Evolutionary conservation across 2,888 invertebrate species (phyloP), one percentile per base, ranked within the genome.

Genomic region (Phragmatobia fuliginosa): DNA sequence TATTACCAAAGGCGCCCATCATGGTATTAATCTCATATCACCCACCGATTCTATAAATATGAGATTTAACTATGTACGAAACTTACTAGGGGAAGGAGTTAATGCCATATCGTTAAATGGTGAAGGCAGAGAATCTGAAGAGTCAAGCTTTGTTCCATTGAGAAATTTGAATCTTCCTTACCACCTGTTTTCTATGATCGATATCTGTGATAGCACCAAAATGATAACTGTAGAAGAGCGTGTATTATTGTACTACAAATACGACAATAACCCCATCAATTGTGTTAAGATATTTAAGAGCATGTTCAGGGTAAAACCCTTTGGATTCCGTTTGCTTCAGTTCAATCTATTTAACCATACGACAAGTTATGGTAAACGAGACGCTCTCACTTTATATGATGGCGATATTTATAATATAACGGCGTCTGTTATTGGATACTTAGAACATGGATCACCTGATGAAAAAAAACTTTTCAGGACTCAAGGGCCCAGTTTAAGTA

Each of bases 261-360:
- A 99, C 86, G 99, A 99, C 86, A 99, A 99, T 82, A 97, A 97
- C 89, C 98, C 99, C 0, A 98, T 99, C 0, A 99, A 99, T 88
- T 99, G 99, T 88, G 98, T 99, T 0, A 99, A 99, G 92, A 98
- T 99, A 80, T 99, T 99, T 88, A 97, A 97, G 69, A 98, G 98
- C 74, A 97, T 97, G 72, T 98, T 97, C 85, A 96, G 97, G 74
- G 97, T 98, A 0, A 99, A 99, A 87, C 97, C 97, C 21, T 96
- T 99, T 83, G 99, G 99, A 14, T 97, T 99, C 84, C 96, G 99
- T 73, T 94, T 99, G 62, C 93, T 99, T 33, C 99, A 99, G 84
- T 98, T 98, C 78, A 98, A 99, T 92, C 91, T 99, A n/a, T 98
- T 98, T 85, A 98, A 99, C 87, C 97, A 98, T 58, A 98, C 98